Evolutionary conservation across 2,113 vertebrate genomes (phyloP).

Genomic region (Cinclus cinclus): DNA sequence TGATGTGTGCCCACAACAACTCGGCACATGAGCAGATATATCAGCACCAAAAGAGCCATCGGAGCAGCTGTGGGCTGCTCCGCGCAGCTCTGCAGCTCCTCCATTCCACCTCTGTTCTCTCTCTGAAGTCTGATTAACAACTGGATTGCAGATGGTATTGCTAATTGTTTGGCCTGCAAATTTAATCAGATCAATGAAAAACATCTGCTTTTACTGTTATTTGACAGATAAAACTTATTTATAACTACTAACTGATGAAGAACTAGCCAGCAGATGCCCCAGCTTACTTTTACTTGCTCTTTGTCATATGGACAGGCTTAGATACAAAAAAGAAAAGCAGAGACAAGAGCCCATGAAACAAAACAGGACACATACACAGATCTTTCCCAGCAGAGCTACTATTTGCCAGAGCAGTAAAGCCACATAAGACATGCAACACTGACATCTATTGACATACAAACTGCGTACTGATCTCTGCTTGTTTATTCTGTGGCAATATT

Average conservation of each 20-base stretch:
- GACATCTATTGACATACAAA: slow-evolving; percentile 58
- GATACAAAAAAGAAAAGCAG: not conserved
- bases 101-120: not conserved
- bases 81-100: not conserved
- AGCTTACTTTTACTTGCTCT: not conserved
- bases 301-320: not conserved
- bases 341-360: not conserved
- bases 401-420: not conserved
- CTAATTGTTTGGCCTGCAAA: not conserved
- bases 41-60: fast-evolving
- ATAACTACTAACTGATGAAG: not conserved
- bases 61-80: not conserved
- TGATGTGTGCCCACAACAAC: not conserved
- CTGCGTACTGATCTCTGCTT: not conserved
- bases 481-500: not conserved
- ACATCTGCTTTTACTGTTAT: not conserved
- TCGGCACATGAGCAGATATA: not conserved
- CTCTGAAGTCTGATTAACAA: not conserved
- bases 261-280: not conserved
- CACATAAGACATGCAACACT: slow-evolving; percentile 45
- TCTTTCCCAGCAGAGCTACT: not conserved
- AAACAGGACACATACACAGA: not conserved
- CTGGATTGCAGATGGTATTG: not conserved
- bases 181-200: not conserved
- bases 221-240: not conserved